A percentile compares a stretch with the other conserved stretches of the same genome.
Conservation (phyloP, 2,113 vertebrate species). For the Aptenodytes patagonicus region DNA sequence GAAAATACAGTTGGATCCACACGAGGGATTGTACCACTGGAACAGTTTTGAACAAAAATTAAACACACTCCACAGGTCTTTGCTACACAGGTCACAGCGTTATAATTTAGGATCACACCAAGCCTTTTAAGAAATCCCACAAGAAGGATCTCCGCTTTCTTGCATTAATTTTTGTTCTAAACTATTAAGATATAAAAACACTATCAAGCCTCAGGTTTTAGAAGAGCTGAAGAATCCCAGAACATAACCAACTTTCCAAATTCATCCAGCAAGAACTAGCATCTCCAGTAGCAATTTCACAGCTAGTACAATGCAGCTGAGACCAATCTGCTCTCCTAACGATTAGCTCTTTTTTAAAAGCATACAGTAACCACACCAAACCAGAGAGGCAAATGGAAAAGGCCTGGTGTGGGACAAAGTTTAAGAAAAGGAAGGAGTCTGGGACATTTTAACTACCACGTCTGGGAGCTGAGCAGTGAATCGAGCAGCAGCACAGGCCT, state of each 20-base stretch:
- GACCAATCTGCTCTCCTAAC: neutral
- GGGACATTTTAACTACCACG: neutral
- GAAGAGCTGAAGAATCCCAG: neutral
- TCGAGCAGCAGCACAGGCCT: neutral
- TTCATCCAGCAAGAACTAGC: neutral
- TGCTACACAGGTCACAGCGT: neutral
- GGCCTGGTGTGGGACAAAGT: neutral
- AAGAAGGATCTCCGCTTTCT: neutral
- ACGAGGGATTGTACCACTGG: neutral
- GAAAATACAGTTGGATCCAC: neutral
- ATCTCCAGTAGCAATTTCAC: neutral
- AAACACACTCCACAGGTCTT: neutral
- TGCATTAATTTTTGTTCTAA: neutral
- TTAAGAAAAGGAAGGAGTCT: neutral
- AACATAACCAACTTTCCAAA: neutral
- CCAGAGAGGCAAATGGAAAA: neutral
- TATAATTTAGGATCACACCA: neutral
- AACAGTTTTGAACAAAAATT: neutral
- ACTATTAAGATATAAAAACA: neutral
- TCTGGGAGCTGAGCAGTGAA: neutral
- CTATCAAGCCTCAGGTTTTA: neutral
- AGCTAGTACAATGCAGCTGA: neutral
- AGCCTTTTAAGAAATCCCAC: neutral
- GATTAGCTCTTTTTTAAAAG: neutral
- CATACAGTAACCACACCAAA: neutral